A percentile compares a stretch with the other conserved stretches of the same genome.
These are phyloP conservation scores for Hirtodrosophila cameraria DNA, from an alignment of 2,888 invertebrate genomes.

Conservation along the genomic window DNA sequence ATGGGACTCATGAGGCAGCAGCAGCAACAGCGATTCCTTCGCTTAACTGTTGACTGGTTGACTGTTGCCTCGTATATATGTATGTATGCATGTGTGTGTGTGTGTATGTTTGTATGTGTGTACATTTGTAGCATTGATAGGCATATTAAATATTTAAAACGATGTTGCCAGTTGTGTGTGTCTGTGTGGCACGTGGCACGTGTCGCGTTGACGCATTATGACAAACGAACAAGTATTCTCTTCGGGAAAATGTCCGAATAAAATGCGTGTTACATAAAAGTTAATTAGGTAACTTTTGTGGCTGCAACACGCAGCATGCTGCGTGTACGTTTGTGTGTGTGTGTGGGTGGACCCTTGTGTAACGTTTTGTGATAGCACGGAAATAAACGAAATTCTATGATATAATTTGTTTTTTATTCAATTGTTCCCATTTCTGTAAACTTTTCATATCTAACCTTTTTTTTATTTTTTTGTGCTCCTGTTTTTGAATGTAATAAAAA, in stretches of 20 bases:
- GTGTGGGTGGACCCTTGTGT: background rate
- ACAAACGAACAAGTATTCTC: conserved; percentile 28
- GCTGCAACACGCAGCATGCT: no score
- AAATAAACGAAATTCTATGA: no score
- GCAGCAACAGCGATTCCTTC: background rate
- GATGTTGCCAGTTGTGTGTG: conserved; percentile 14
- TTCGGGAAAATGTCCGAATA: conserved; percentile 18
- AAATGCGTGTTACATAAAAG: conserved; percentile 36
- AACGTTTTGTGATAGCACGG: background rate
- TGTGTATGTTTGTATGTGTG: no score
- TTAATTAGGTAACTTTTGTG: conserved; percentile 47
- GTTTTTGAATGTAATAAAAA: no score
- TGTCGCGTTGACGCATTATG: conserved; percentile 56
- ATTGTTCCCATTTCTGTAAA: no score
- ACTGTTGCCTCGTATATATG: conserved; percentile 7
- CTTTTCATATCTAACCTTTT: no score
- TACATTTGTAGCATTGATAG: conserved; percentile 26
- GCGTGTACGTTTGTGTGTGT: no score
- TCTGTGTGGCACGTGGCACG: conserved; percentile 42
- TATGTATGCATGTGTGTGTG: no score
- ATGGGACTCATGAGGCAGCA: conserved; percentile 6
- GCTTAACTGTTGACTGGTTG: conserved; percentile 25
- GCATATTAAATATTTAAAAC: conserved; percentile 53
- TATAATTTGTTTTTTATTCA: no score
- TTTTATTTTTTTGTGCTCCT: no score